Percentiles rank a stretch among this genome's conserved stretches.
Conservation (phyloP, 2,113 vertebrate genomes). For the Aspidoscelis tigris region DNA sequence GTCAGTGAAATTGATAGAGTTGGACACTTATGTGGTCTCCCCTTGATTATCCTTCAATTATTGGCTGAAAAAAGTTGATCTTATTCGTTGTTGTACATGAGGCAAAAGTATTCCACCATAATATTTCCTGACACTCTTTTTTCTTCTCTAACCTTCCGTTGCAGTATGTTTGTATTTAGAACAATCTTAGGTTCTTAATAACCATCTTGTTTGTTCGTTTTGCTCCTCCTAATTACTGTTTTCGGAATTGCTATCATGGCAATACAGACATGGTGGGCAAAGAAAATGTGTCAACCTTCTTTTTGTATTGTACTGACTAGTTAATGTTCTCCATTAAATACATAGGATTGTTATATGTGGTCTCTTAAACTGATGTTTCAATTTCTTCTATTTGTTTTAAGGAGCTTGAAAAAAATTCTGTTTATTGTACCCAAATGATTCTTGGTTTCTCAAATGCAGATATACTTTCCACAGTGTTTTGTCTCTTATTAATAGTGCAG, state of each 20-base stretch:
- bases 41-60: not conserved
- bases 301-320: not conserved
- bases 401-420: not conserved
- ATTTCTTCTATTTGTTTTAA: not conserved
- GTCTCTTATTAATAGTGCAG: constrained; percentile 15
- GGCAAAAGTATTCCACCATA: not conserved
- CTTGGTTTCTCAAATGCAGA: not conserved
- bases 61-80: not conserved
- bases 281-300: not conserved
- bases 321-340: not conserved
- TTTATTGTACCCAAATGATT: not conserved
- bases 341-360: not conserved
- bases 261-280: too few species aligned
- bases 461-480: constrained; percentile 27
- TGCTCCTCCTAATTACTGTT: not conserved
- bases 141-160: not conserved
- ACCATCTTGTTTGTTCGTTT: not conserved
- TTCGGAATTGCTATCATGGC: not conserved
- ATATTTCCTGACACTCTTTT: not conserved
- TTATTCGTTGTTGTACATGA: not conserved
- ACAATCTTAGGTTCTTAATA: not conserved
- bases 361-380: not conserved
- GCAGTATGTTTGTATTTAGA: not conserved
- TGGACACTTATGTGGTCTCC: too few species aligned
- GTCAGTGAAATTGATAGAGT: too few species aligned